These are phyloP conservation scores for Trissoscelio sp. DNA, from an alignment of 2,888 invertebrate species.

Conservation along the genomic window DNA sequence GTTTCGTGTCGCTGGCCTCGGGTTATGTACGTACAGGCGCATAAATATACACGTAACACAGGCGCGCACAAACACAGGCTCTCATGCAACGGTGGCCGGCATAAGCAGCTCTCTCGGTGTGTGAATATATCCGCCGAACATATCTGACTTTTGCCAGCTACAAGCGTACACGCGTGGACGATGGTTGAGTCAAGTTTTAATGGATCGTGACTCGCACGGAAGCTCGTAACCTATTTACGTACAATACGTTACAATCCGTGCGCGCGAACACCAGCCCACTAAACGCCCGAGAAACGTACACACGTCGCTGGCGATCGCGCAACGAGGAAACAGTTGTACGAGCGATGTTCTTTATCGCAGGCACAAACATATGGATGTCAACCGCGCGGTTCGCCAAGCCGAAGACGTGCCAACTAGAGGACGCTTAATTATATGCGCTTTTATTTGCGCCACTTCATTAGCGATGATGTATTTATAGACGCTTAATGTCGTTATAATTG, in stretches of 20 bases:
- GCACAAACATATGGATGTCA: conserved; percentile 16
- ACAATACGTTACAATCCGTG: conserved; percentile 56
- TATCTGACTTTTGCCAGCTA: conserved; percentile 59
- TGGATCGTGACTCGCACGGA: conserved; percentile 72
- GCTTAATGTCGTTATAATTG: conserved; percentile 60
- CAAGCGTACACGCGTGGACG: conserved; percentile 52
- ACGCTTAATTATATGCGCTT: conserved; percentile 53
- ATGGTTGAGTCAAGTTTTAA: conserved; percentile 71
- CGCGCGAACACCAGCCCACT: too few species aligned
- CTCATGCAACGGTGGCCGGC: too few species aligned
- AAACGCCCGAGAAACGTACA: background rate
- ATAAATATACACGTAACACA: conserved; percentile 63
- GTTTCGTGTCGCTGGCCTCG: conserved; percentile 76
- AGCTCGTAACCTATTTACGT: conserved; percentile 71
- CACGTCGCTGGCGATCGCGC: conserved; percentile 13
- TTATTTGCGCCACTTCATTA: conserved; percentile 63
- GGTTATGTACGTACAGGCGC: conserved; percentile 66
- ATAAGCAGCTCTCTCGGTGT: too few species aligned
- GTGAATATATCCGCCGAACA: conserved; percentile 32
- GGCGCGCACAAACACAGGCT: conserved; percentile 37
- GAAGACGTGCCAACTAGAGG: conserved; percentile 48
- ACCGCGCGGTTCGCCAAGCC: background rate
- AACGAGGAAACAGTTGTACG: conserved; percentile 53
- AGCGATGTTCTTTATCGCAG: conserved; percentile 50
- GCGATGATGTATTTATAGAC: conserved; percentile 44